A percentile compares a stretch with the other conserved stretches of the same genome.
Evolutionary conservation across 2,113 vertebrate genomes (phyloP).

Genomic region (Hylia prasina): DNA sequence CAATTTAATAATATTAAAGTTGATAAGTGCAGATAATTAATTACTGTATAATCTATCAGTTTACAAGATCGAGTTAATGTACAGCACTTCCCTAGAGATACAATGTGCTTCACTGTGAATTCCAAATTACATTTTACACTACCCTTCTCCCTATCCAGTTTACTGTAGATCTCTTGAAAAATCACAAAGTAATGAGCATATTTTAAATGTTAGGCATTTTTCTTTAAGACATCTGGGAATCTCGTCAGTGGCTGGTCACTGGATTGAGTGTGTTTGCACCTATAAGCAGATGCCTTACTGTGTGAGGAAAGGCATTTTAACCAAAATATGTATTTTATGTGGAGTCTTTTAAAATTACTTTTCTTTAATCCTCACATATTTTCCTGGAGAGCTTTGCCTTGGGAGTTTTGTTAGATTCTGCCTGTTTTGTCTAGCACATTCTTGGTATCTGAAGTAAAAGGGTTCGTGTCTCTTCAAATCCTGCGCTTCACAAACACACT

Average conservation of each 20-base stretch:
- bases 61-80: constrained; percentile 45
- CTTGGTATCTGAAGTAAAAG: constrained; percentile 34
- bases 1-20: constrained; percentile 8
- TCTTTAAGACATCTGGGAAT: constrained; percentile 79
- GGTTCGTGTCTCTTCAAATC: neutral
- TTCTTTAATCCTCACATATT: constrained; percentile 52
- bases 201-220: constrained; percentile 77
- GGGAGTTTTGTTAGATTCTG: constrained; percentile 41
- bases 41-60: constrained; percentile 33
- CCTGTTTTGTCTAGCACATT: constrained; percentile 57
- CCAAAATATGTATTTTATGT: constrained; percentile 62
- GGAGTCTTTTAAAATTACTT: constrained; percentile 56
- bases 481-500: neutral
- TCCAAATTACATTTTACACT: constrained; percentile 59
- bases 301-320: constrained; percentile 64
- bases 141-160: constrained; percentile 3
- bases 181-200: constrained; percentile 58
- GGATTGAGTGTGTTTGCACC: constrained; percentile 63
- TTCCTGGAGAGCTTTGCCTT: constrained; percentile 54
- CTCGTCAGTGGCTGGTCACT: constrained; percentile 70
- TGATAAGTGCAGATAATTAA: constrained; percentile 49
- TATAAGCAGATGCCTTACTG: constrained; percentile 51
- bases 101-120: constrained; percentile 62
- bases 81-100: constrained; percentile 22
- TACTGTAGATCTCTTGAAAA: constrained; percentile 66